These are phyloP conservation scores for Recurvirostra avosetta DNA, from an alignment of 2,113 vertebrate genomes.

Conservation along the genomic window DNA sequence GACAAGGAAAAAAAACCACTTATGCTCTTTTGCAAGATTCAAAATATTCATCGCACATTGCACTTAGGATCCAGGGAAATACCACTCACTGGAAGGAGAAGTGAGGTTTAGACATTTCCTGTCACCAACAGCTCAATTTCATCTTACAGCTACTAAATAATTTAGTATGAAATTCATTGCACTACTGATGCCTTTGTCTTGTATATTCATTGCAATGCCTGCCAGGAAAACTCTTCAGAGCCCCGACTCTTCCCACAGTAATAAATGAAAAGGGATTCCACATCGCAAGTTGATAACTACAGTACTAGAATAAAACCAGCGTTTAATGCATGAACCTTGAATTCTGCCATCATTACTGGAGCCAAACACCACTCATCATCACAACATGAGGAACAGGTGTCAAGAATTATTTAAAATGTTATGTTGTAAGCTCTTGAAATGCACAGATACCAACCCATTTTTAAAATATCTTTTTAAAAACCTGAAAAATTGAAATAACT, in stretches of 20 bases:
- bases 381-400: background rate
- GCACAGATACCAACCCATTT: background rate
- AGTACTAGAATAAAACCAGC: background rate
- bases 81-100: background rate
- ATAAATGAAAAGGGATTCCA: background rate
- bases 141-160: background rate
- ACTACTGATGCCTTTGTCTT: background rate
- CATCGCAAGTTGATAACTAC: background rate
- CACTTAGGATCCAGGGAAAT: background rate
- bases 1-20: background rate
- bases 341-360: background rate
- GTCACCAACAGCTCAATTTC: background rate
- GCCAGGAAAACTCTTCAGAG: background rate
- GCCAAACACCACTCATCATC: background rate
- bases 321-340: background rate
- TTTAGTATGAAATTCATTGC: background rate
- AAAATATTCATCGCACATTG: background rate
- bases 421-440: background rate
- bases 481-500: background rate
- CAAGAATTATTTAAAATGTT: background rate
- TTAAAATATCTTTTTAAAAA: background rate
- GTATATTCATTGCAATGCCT: background rate
- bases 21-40: background rate
- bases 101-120: background rate
- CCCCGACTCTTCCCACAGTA: background rate